A percentile compares a stretch with the other conserved stretches of the same genome.
phyloP scores from a whole-genome alignment of 2,113 vertebrate genomes.

The Ginglymostoma cirratum region DNA sequence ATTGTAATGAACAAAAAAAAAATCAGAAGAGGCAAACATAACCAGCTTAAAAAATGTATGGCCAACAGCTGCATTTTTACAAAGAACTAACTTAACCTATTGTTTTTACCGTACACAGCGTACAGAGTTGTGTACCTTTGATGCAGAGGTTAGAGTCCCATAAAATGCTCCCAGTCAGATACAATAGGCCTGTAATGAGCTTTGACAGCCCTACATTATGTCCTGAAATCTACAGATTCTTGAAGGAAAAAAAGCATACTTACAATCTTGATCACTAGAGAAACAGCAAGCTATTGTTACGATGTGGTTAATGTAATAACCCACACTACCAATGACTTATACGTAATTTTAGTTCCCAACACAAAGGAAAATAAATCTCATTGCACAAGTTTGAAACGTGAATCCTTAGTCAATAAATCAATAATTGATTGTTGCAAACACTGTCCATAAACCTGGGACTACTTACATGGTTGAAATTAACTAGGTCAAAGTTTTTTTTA shows the following conservation, averaged over 20 bases:
- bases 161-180: not conserved
- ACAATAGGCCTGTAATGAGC: not conserved
- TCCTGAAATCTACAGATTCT: not conserved
- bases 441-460: not conserved
- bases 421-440: not conserved
- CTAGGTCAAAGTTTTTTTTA: not conserved
- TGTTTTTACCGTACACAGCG: not conserved
- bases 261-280: not conserved
- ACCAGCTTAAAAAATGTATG: not conserved
- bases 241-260: not conserved
- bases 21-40: not conserved
- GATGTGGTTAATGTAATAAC: not conserved
- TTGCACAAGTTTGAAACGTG: not conserved
- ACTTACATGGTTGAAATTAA: not conserved
- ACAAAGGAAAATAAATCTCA: not conserved
- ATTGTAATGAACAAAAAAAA: not conserved
- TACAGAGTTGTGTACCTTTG: not conserved
- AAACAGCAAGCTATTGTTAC: not conserved
- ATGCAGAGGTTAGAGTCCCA: not conserved
- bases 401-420: not conserved
- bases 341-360: not conserved
- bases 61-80: not conserved
- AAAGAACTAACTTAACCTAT: not conserved
- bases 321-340: not conserved
- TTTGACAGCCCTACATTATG: not conserved